Conservation (phyloP, 2,888 invertebrate genomes). For the Oegoconia quadripuncta region DNA sequence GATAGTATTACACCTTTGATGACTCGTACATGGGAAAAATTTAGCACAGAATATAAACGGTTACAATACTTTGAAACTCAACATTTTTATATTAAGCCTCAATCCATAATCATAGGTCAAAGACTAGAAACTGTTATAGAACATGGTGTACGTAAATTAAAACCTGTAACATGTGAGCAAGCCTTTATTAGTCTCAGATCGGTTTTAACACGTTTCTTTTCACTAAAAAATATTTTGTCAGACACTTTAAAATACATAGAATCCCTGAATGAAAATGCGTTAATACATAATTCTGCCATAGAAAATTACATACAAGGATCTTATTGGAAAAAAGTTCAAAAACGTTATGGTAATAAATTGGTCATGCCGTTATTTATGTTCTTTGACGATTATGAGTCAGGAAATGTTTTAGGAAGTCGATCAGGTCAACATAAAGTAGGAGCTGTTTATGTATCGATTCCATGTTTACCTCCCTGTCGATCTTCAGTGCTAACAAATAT, state of each 20-base stretch:
- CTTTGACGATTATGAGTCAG: slow-evolving; percentile 18
- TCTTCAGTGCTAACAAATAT: slow-evolving; percentile 13
- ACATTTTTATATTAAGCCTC: slow-evolving; percentile 3
- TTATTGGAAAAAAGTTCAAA: not conserved
- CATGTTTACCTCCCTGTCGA: slow-evolving; percentile 14
- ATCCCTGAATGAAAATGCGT: not conserved
- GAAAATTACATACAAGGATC: slow-evolving; percentile 6
- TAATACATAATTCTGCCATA: not conserved
- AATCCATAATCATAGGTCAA: slow-evolving; percentile 3
- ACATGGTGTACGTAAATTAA: not conserved
- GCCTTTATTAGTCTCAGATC: not conserved
- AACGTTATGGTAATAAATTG: not conserved
- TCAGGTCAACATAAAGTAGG: slow-evolving; percentile 19
- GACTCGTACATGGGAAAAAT: not conserved
- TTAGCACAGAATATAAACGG: not conserved
- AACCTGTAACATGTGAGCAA: not conserved
- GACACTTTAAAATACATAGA: slow-evolving; percentile 4
- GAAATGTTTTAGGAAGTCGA: slow-evolving; percentile 15
- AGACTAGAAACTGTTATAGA: not conserved
- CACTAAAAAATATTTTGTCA: not conserved
- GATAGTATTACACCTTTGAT: not conserved
- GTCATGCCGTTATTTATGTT: slow-evolving; percentile 17
- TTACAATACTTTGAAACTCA: not conserved
- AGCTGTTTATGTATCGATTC: slow-evolving; percentile 20
- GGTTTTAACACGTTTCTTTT: not conserved